phyloP scores from a whole-genome alignment of 2,797 vertebrate genomes.

The Fistularia tabacaria region DNA sequence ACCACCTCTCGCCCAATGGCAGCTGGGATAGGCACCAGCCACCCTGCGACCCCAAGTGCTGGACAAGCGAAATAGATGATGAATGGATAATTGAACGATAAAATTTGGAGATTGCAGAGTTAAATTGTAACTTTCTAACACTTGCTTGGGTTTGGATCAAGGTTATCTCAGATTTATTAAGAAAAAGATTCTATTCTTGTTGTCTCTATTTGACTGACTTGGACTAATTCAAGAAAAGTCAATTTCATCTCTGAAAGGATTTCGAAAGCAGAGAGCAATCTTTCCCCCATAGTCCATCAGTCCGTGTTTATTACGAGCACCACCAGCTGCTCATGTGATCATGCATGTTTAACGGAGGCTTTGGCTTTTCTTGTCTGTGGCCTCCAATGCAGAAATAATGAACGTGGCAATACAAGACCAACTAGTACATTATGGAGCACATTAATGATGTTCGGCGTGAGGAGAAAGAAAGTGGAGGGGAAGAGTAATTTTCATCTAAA shows the following conservation, averaged over 20 bases:
- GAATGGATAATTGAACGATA: too few relatives aligned
- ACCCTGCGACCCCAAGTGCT: too few relatives aligned
- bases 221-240: too few relatives aligned
- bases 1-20: too few relatives aligned
- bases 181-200: too few relatives aligned
- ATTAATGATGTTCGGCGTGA: conserved; percentile 32
- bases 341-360: conserved; percentile 17
- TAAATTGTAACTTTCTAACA: too few relatives aligned
- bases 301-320: conserved; percentile 11
- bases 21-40: too few relatives aligned
- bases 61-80: too few relatives aligned
- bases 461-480: conserved; percentile 7
- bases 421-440: conserved; percentile 40
- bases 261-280: not conserved
- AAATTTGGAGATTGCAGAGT: too few relatives aligned
- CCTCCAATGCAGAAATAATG: conserved; percentile 30
- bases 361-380: conserved; percentile 24
- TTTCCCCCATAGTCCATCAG: conserved; percentile 28
- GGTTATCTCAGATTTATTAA: too few relatives aligned
- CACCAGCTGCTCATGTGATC: conserved; percentile 3
- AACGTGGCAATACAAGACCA: conserved; percentile 19
- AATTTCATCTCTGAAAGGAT: not conserved
- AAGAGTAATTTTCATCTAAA: conserved; percentile 29
- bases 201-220: too few relatives aligned
- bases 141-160: too few relatives aligned